Conservation (phyloP, 1,140 invertebrate species). For the Procambarus clarkii region DNA sequence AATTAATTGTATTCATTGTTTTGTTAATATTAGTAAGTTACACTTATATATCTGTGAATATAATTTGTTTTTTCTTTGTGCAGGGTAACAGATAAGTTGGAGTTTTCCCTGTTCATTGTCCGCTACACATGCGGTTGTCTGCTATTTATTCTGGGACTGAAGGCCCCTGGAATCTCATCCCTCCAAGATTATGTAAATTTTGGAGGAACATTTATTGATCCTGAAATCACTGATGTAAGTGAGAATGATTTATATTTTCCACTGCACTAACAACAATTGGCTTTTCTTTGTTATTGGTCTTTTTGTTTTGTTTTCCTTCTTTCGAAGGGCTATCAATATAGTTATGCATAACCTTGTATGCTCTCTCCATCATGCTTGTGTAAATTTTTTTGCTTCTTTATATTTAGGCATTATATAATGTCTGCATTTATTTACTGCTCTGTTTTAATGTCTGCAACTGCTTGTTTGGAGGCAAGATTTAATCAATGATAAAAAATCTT, state of each 20-base stretch:
- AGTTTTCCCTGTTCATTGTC: slow-evolving; percentile 90
- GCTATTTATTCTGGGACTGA: slow-evolving; percentile 90
- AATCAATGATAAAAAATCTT: too few relatives aligned
- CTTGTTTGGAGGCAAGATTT: too few relatives aligned
- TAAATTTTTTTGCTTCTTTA: not conserved
- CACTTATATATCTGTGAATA: not conserved
- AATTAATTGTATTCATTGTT: not conserved
- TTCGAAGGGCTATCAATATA: too few relatives aligned
- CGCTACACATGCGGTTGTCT: slow-evolving; percentile 86
- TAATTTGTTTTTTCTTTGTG: not conserved
- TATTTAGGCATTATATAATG: not conserved
- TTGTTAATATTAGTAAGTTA: not conserved
- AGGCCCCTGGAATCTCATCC: slow-evolving; percentile 88
- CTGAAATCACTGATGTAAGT: slow-evolving; percentile 21
- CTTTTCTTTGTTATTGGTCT: not conserved
- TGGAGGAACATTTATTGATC: slow-evolving; percentile 45
- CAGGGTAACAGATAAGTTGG: slow-evolving; percentile 87
- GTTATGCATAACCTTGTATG: not conserved
- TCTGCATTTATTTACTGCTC: too few relatives aligned
- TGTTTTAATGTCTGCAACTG: too few relatives aligned
- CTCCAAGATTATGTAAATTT: slow-evolving; percentile 58
- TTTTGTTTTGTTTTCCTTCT: not conserved
- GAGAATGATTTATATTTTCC: not conserved
- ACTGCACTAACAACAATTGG: not conserved
- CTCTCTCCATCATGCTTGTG: not conserved